A percentile compares a stretch with the other conserved stretches of the same genome.
Evolutionary conservation across 2,888 invertebrate species (phyloP).

Genomic region (Leucophora obtusa): DNA sequence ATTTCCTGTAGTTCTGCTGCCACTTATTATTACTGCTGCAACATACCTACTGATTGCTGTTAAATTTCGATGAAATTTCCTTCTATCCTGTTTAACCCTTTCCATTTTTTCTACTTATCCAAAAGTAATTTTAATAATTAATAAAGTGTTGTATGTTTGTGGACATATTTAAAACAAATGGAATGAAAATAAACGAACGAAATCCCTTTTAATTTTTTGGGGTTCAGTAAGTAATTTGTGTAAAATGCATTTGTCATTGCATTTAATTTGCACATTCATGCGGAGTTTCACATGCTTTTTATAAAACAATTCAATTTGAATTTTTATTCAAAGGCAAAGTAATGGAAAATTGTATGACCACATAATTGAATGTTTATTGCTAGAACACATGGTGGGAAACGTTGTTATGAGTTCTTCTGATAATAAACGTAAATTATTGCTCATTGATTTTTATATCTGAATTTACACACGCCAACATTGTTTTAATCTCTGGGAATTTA

Average conservation of each 20-base stretch:
- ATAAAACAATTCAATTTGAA: constrained; percentile 60
- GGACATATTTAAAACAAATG: constrained; percentile 50
- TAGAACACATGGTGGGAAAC: constrained; percentile 59
- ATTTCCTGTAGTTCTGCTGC: constrained; percentile 57
- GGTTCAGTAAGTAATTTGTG: constrained; percentile 55
- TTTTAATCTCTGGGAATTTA: too few relatives aligned
- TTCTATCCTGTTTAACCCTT: constrained; percentile 62
- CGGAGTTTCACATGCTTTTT: constrained; percentile 46
- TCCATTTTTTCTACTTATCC: constrained; percentile 28
- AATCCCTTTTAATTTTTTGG: constrained; percentile 43
- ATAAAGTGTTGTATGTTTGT: constrained; percentile 63
- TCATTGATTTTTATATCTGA: too few relatives aligned
- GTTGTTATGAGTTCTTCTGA: not conserved
- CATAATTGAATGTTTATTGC: constrained; percentile 61
- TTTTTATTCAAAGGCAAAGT: constrained; percentile 60
- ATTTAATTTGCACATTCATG: constrained; percentile 67
- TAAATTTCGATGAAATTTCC: constrained; percentile 52
- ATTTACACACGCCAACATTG: too few relatives aligned
- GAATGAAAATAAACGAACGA: not conserved
- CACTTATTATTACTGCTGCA: constrained; percentile 39
- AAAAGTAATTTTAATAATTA: constrained; percentile 64
- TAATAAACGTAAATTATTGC: not conserved
- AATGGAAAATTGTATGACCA: constrained; percentile 62
- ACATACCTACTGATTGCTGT: too few relatives aligned
- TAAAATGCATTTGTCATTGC: constrained; percentile 69